A percentile compares a stretch with the other conserved stretches of the same genome.
These are phyloP conservation scores for Drosophila arizonae DNA, from an alignment of 1,140 invertebrate genomes.

Conservation along the genomic window DNA sequence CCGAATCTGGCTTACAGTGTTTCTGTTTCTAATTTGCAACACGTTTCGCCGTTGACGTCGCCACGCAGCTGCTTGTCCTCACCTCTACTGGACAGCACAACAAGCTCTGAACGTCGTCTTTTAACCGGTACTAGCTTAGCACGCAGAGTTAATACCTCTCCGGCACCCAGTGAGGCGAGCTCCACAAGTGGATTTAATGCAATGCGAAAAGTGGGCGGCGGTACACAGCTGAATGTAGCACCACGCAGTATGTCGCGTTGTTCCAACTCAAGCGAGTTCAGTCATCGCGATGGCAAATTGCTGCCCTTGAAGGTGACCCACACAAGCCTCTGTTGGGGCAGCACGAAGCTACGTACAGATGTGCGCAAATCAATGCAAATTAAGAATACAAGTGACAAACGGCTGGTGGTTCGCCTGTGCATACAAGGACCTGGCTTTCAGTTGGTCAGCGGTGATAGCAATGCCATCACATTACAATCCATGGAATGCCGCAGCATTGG, in stretches of 20 bases:
- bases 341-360: conserved; percentile 72
- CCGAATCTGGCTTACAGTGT: conserved; percentile 51
- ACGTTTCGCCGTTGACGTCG: conserved; percentile 64
- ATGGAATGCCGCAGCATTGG: conserved; percentile 75
- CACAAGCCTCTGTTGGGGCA: conserved; percentile 75
- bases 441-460: conserved; percentile 53
- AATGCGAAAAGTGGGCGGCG: conserved; percentile 7
- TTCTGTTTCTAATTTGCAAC: conserved; percentile 10
- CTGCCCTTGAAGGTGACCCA: conserved; percentile 77
- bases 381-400: conserved; percentile 74
- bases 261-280: conserved; percentile 82
- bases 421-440: conserved; percentile 80
- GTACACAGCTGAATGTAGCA: conserved; percentile 13
- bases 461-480: conserved; percentile 66
- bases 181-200: conserved; percentile 48
- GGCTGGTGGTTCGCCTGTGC: conserved; percentile 65
- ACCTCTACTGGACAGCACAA: conserved; percentile 65
- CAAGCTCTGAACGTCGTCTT: conserved; percentile 54
- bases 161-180: conserved; percentile 62
- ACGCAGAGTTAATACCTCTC: conserved; percentile 62
- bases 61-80: conserved; percentile 71
- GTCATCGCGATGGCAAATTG: conserved; percentile 74
- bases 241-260: conserved; percentile 68
- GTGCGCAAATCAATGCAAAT: conserved; percentile 74
- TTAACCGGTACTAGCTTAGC: conserved; percentile 9